Conservation (phyloP, 2,113 vertebrate species). For the Lasiurus borealis region DNA sequence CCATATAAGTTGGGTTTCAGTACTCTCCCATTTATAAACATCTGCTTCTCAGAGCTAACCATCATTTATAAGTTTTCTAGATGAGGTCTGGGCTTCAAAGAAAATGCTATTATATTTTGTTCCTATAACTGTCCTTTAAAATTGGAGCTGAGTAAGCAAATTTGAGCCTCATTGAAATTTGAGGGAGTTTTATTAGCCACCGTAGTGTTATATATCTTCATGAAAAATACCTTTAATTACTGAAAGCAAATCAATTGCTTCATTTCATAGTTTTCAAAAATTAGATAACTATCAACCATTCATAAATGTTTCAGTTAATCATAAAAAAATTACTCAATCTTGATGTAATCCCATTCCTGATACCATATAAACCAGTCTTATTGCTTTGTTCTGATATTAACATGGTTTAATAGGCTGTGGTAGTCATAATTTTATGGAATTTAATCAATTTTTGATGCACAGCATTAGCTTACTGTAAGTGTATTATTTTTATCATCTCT, state of each 20-base stretch:
- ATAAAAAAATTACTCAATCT: not conserved
- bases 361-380: not conserved
- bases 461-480: not conserved
- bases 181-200: not conserved
- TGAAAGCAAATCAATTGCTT: not conserved
- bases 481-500: not conserved
- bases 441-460: slow-evolving; percentile 61
- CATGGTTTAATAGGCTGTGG: not conserved
- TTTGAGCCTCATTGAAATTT: not conserved
- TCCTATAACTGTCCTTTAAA: not conserved
- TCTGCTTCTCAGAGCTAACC: not conserved
- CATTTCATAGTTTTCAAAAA: not conserved
- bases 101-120: not conserved
- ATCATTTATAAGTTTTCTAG: not conserved
- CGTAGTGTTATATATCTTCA: not conserved
- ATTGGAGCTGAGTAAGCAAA: not conserved
- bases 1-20: rapidly evolving
- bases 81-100: not conserved
- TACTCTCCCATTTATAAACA: not conserved
- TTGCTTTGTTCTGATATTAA: slow-evolving; percentile 12
- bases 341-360: not conserved
- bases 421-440: not conserved
- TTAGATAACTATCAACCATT: not conserved
- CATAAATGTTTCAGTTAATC: not conserved
- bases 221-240: not conserved